A percentile compares a stretch with the other conserved stretches of the same genome.
Conservation (phyloP, 2,888 invertebrate genomes). For the Eupithecia insigniata region DNA sequence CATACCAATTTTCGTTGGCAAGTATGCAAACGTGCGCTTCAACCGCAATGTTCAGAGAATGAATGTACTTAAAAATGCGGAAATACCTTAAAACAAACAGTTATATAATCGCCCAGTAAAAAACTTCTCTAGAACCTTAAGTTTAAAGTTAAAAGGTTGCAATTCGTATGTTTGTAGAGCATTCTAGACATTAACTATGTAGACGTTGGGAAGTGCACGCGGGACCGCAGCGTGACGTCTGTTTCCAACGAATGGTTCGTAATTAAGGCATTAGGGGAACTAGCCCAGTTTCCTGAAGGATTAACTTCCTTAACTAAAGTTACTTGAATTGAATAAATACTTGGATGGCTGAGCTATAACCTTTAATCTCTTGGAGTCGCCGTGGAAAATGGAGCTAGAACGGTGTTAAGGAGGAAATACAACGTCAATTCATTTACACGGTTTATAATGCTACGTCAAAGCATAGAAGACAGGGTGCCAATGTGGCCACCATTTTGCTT, state of each 20-base stretch:
- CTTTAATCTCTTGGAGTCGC: not conserved
- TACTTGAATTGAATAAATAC: constrained; percentile 3
- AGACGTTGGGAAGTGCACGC: constrained; percentile 6
- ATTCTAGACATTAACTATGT: not conserved
- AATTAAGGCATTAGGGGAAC: constrained; percentile 6
- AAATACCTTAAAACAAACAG: not conserved
- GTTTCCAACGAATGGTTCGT: constrained; percentile 2
- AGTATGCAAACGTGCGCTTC: constrained; percentile 11
- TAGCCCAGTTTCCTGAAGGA: constrained; percentile 3
- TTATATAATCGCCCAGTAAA: not conserved
- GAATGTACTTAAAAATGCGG: not conserved
- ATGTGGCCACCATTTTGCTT: too few relatives aligned
- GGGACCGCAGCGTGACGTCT: constrained; percentile 8
- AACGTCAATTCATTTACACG: not conserved
- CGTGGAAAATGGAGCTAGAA: not conserved
- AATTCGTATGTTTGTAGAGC: not conserved
- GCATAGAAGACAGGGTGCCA: too few relatives aligned
- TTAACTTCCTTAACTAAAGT: not conserved
- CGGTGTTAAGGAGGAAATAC: not conserved
- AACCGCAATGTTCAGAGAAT: constrained; percentile 12
- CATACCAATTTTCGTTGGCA: not conserved
- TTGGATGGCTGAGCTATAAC: not conserved
- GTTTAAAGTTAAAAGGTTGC: not conserved
- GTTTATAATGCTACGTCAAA: too few relatives aligned
- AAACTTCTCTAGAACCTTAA: not conserved